These are phyloP conservation scores for Leuciscus idus DNA, from an alignment of 2,113 vertebrate species.

Conservation along the genomic window DNA sequence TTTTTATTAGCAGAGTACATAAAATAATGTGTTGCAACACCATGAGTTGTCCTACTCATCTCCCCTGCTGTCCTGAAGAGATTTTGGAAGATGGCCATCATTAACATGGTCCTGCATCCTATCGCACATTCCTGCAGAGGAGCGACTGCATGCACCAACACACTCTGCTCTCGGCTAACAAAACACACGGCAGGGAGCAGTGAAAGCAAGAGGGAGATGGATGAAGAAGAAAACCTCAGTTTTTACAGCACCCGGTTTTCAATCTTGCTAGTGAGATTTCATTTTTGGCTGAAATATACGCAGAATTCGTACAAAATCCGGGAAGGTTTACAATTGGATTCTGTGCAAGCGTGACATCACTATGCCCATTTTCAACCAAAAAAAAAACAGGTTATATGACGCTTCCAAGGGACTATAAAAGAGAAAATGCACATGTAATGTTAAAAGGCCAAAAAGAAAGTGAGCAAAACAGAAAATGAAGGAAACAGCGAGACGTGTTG, in stretches of 20 bases:
- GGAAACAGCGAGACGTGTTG: not conserved
- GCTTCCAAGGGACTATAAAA: not conserved
- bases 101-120: slow-evolving; percentile 46
- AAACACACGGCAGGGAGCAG: slow-evolving; percentile 46
- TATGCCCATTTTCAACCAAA: not conserved
- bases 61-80: slow-evolving; percentile 40
- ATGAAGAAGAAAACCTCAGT: not conserved
- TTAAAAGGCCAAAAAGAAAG: slow-evolving; percentile 1
- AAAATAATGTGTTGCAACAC: not conserved
- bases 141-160: slow-evolving; percentile 49
- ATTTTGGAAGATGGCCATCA: slow-evolving; percentile 44
- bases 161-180: slow-evolving; percentile 49
- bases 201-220: slow-evolving; percentile 33
- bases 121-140: slow-evolving; percentile 51
- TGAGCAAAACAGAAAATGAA: slow-evolving; percentile 24
- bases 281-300: not conserved
- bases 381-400: not conserved
- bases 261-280: not conserved
- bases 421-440: not conserved
- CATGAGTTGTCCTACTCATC: not conserved
- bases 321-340: not conserved
- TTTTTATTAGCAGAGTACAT: not conserved
- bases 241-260: not conserved
- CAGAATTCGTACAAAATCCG: not conserved
- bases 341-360: not conserved